Evolutionary conservation across 2,888 invertebrate genomes (phyloP), one percentile per base, ranked within the genome.

Genomic region (Drosophila antonietae): DNA sequence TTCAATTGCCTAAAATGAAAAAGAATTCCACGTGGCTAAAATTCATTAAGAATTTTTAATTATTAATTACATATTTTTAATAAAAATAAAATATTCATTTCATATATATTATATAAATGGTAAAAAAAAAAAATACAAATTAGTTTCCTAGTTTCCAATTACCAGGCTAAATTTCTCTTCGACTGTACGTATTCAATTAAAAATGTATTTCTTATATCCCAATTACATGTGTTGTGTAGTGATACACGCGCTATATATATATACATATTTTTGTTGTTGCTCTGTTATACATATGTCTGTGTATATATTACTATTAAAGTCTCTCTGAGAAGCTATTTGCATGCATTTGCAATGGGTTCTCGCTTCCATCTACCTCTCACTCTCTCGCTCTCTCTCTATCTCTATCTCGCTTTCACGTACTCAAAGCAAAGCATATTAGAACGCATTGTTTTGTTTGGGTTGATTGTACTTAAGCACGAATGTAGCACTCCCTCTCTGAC

Each of bases 371-470:
- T 43, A 6, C 5, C 39, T 37, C 37, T 10, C 6, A 0, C 43
- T 20, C 57, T 10, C 28, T 5, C 2, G 9, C 47, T 43, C 20
- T 58, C 59, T 41, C 37, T 14, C 23, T n/a, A 18, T 43, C 49
- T 53, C 23, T 31, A 39, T 68, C 56, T 55, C 44, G 3, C 31
- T 35, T 44, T 67, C 9, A 33, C 28, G 4, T 52, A 6, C 71
- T 56, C 23, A 15, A 39, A 20, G 31, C 28, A 68, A 76, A 73
- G 64, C 62, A 68, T 59, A 78, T 75, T 81, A 68, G 63, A 78
- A 73, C 57, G 75, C 69, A 66, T 65, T 64, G 57, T 70, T 73
- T 80, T 81, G 57, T 66, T 68, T 59, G 53, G 57, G 47, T 56
- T 39, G 39, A 75, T 63, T 63, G 39, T 33, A 43, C 51, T 52